phyloP scores from a whole-genome alignment of 1,140 invertebrate species.

The Hyles vespertilio region DNA sequence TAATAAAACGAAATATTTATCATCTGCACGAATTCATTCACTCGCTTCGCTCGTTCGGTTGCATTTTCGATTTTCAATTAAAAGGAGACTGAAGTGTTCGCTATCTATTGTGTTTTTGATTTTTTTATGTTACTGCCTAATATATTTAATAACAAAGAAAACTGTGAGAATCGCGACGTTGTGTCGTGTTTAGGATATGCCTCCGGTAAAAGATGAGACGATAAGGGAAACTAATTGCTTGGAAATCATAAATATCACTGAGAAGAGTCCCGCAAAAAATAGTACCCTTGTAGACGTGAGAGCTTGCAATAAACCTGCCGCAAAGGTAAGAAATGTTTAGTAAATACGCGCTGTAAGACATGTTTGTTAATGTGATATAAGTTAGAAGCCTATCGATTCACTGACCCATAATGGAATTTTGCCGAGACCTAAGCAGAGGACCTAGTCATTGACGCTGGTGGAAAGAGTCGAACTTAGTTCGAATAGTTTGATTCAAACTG shows the following conservation, averaged over 20 bases:
- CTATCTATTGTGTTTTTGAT: neutral
- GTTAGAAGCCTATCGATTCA: conserved; percentile 1
- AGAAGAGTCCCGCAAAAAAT: conserved; percentile 68
- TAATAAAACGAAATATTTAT: no score
- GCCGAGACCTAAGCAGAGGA: no score
- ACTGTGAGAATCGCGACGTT: neutral
- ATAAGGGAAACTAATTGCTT: conserved; percentile 70
- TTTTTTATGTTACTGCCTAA: neutral
- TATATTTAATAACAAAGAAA: neutral
- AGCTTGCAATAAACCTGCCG: conserved; percentile 72
- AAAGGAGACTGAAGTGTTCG: conserved; percentile 3
- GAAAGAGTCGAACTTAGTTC: no score
- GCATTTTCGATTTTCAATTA: conserved; percentile 24
- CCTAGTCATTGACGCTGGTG: no score
- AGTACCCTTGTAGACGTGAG: conserved; percentile 69
- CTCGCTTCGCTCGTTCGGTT: conserved; percentile 14
- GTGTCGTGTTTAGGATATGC: conserved; percentile 55
- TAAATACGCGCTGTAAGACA: neutral
- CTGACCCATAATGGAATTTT: conserved; percentile 6
- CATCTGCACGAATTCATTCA: conserved; percentile 9
- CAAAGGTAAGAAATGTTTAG: conserved; percentile 57
- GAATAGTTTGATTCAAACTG: no score
- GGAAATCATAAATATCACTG: conserved; percentile 63
- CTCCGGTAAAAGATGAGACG: conserved; percentile 72
- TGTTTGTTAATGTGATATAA: neutral